Base-by-base conservation (phyloP, 2,888 invertebrate species). In the Apodemia duryi region DNA sequence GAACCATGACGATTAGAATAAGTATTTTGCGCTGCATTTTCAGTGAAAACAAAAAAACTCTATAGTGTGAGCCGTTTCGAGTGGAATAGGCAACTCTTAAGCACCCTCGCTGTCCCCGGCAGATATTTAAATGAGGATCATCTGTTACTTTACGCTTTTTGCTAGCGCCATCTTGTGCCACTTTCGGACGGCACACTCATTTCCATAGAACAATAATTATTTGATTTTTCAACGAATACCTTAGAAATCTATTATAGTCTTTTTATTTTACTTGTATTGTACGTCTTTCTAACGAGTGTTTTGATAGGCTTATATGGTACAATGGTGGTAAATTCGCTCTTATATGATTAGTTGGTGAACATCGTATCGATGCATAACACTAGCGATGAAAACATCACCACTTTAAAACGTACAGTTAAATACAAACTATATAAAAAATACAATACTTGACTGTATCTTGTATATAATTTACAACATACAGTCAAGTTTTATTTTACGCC, bases 111-210 rank as follows among this genome's bases (percentile, higher is more conserved):
- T 75, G 78, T 77, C 81, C 80, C 81, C 78, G 74, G 72, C 75
- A 78, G 80, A 82, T 86, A 86, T 86, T 86, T 76, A 85, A 85
- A 86, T 86, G 79, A 85, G 83, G 84, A 84, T 85, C 82, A 85
- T 84, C 85, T 83, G 84, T 83, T 82, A 82, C 81, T 83, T 81
- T 74, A 73, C 77, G 73, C 78, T 81, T 80, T 80, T 81, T 80
- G 76, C 72, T 70, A 67, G 49, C 77, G 79, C 81, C 81, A 79
- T 79, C 81, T 80, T 80, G 80, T 46, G 46, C 46, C 46, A 49
- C 62, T 49, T 29, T 49, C n/a, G 38, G 38, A 21, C 61, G 21
- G 61, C 41, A 61, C 28, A 21, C 52, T 49, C n/a, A 41, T 28
- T 51, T 63, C 52, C 54, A 63, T 63, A 38, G 11, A 41, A 54